Evolutionary conservation across 2,797 vertebrate species (phyloP).

Genomic region (Sebastes melanostomus): DNA sequence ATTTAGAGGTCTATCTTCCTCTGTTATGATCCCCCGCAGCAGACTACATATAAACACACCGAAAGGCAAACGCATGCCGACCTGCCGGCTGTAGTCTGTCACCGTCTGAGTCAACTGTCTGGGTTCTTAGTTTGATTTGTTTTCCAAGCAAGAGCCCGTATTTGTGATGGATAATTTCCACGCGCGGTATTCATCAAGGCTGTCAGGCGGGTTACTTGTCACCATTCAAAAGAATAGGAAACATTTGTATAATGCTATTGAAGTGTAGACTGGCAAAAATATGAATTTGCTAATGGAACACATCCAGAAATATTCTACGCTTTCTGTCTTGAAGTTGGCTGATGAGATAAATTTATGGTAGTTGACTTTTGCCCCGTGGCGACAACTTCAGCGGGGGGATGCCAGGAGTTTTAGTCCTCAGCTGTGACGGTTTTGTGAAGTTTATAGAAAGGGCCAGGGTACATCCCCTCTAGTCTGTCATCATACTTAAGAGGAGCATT

Average conservation of each 20-base stretch:
- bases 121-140: constrained; percentile 47
- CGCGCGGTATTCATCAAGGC: constrained; percentile 30
- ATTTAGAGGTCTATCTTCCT: constrained; percentile 62
- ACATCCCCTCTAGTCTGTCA: constrained; percentile 78
- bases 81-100: constrained; percentile 46
- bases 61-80: constrained; percentile 30
- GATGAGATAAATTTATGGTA: constrained; percentile 55
- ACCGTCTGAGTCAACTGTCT: constrained; percentile 29
- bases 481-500: constrained; percentile 76
- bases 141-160: constrained; percentile 8
- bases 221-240: constrained; percentile 16
- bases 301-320: constrained; percentile 33
- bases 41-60: constrained; percentile 64
- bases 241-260: constrained; percentile 26
- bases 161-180: constrained; percentile 55
- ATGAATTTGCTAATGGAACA: constrained; percentile 45
- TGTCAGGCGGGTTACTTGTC: neutral
- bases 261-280: constrained; percentile 7
- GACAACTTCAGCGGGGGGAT: constrained; percentile 54
- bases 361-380: constrained; percentile 62
- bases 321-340: constrained; percentile 36
- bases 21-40: constrained; percentile 58
- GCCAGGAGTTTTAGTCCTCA: constrained; percentile 66
- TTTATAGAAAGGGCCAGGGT: constrained; percentile 63
- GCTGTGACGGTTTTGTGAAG: constrained; percentile 71